phyloP scores from a whole-genome alignment of 2,113 vertebrate species.

The Lagopus muta region DNA sequence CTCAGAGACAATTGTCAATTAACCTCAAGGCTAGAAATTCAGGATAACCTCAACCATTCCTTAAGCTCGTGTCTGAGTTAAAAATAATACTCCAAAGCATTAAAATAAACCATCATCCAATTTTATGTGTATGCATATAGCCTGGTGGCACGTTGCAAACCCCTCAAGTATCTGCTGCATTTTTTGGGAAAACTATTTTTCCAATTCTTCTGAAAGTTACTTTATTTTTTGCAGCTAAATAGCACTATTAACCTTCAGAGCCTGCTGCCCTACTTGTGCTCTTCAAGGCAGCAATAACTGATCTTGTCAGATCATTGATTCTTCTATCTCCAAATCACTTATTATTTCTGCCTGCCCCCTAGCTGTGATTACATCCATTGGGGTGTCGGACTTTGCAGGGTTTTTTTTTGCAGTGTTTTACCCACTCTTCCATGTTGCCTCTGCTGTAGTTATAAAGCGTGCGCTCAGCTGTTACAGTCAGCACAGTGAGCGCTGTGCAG shows the following conservation, averaged over 20 bases:
- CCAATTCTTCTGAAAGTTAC: background rate
- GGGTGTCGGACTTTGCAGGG: background rate
- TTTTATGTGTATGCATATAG: background rate
- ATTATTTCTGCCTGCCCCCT: background rate
- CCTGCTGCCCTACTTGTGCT: background rate
- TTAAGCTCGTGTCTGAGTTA: background rate
- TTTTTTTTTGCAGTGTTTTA: background rate
- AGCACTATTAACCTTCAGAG: conserved; percentile 20
- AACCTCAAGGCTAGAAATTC: conserved; percentile 57
- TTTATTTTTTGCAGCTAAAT: background rate
- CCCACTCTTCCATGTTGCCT: background rate
- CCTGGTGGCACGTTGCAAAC: background rate
- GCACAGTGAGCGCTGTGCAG: rapidly evolving
- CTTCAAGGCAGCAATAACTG: background rate
- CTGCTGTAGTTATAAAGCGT: background rate
- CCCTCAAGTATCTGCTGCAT: background rate
- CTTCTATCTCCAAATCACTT: background rate
- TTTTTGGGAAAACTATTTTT: background rate
- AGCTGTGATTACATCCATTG: rapidly evolving
- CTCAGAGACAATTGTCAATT: conserved; percentile 64
- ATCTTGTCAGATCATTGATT: background rate
- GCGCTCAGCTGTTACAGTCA: background rate
- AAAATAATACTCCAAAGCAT: background rate
- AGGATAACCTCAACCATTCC: background rate
- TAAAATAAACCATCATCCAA: conserved; percentile 24